A percentile compares a stretch with the other conserved stretches of the same genome.
Conservation (phyloP, 2,797 vertebrate species). For the Morus bassanus region DNA sequence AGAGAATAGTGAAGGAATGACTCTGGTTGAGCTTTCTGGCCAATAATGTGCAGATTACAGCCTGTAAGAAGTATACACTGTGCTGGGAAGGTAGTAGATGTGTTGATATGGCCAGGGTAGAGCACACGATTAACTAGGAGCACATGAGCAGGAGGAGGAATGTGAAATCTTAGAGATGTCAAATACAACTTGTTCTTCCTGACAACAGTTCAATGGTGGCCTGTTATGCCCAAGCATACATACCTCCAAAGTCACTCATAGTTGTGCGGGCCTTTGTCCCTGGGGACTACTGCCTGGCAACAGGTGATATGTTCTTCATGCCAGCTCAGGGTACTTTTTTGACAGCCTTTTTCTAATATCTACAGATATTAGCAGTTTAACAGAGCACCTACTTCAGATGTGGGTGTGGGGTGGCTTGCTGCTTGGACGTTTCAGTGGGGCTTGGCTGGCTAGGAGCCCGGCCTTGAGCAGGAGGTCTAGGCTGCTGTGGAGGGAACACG, state of each 20-base stretch:
- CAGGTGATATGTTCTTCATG: rapidly evolving
- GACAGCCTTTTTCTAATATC: not conserved
- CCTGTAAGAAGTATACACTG: not conserved
- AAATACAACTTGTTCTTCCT: not conserved
- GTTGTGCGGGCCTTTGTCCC: not conserved
- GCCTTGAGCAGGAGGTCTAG: constrained; percentile 76
- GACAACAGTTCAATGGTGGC: not conserved
- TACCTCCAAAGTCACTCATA: not conserved
- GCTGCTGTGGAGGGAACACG: constrained; percentile 71
- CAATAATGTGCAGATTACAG: not conserved
- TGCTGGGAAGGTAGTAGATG: not conserved
- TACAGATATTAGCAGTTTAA: not conserved
- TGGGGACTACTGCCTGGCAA: not conserved
- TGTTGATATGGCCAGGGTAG: not conserved
- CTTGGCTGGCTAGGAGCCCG: constrained; percentile 71
- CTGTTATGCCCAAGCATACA: not conserved
- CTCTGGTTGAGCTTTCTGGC: not conserved
- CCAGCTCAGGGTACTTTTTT: not conserved
- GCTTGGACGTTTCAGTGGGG: constrained; percentile 77
- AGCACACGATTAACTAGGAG: not conserved
- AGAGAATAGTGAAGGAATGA: not conserved
- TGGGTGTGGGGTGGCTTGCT: constrained; percentile 78
- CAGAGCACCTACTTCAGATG: constrained; percentile 87
- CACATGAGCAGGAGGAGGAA: not conserved
- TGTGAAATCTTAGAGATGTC: not conserved